Conservation (phyloP, 2,888 invertebrate species). For the Drosophila nigritarsus region DNA sequence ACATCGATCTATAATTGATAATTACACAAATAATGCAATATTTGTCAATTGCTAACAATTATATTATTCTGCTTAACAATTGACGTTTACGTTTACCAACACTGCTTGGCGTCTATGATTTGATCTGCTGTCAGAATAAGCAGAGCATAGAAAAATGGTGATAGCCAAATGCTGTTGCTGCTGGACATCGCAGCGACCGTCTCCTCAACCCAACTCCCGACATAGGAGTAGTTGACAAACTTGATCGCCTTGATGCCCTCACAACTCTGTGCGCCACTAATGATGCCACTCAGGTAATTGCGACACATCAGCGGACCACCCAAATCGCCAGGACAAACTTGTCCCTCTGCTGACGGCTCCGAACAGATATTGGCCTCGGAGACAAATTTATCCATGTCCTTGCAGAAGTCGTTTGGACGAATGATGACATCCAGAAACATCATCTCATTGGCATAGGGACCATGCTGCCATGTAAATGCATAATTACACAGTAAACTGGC, state of each 20-base stretch:
- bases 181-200: neutral
- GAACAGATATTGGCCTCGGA: constrained; percentile 35
- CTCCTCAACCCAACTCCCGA: constrained; percentile 31
- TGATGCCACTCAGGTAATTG: constrained; percentile 39
- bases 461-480: constrained; percentile 40
- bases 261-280: constrained; percentile 50
- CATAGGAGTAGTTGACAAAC: constrained; percentile 40
- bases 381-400: neutral
- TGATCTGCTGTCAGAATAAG: neutral
- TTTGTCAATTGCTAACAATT: neutral
- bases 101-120: neutral
- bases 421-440: constrained; percentile 49
- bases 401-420: constrained; percentile 6
- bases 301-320: constrained; percentile 59
- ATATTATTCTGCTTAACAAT: neutral
- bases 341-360: constrained; percentile 19
- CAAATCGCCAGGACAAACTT: constrained; percentile 60
- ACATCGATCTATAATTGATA: neutral
- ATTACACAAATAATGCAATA: neutral
- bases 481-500: neutral
- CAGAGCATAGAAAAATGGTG: constrained; percentile 6
- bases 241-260: constrained; percentile 36
- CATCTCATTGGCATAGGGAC: constrained; percentile 60
- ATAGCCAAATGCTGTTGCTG: neutral
- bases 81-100: constrained; percentile 6